phyloP scores from a whole-genome alignment of 2,888 invertebrate species.

The Gandaritis pyraliata region DNA sequence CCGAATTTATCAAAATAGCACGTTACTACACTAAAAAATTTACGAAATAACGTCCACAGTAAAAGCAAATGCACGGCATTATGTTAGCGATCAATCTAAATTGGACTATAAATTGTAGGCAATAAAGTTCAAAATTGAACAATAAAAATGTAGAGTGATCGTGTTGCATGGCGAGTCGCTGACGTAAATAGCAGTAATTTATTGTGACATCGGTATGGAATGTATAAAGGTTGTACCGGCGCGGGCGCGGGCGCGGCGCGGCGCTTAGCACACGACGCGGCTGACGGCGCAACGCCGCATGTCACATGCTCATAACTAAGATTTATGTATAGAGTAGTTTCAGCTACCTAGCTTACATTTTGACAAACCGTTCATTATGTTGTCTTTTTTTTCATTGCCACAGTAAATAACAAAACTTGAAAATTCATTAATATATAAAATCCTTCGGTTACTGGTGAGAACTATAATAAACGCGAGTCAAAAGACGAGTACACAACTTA shows the following conservation, averaged over 20 bases:
- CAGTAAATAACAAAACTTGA: too few relatives aligned
- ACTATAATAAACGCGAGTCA: too few relatives aligned
- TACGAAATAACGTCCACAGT: slow-evolving; percentile 32
- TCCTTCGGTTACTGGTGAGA: too few relatives aligned
- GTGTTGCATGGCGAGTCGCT: slow-evolving; percentile 41
- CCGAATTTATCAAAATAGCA: slow-evolving; percentile 35
- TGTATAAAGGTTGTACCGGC: slow-evolving; percentile 33
- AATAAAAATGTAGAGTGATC: slow-evolving; percentile 50
- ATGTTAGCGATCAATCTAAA: slow-evolving; percentile 55
- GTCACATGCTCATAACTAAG: too few relatives aligned
- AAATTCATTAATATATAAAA: too few relatives aligned
- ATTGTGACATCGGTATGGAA: slow-evolving; percentile 45
- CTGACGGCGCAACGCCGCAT: neutral
- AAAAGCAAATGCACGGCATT: slow-evolving; percentile 56
- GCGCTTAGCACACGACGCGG: slow-evolving; percentile 2
- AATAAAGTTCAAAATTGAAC: slow-evolving; percentile 68
- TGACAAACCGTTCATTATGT: too few relatives aligned
- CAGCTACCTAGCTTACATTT: neutral
- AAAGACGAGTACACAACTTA: too few relatives aligned
- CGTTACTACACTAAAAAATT: slow-evolving; percentile 28
- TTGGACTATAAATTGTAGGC: slow-evolving; percentile 49
- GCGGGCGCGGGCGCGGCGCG: too few relatives aligned
- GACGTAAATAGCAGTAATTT: slow-evolving; percentile 51
- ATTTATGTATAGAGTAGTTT: too few relatives aligned
- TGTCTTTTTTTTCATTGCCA: too few relatives aligned